A percentile compares a stretch with the other conserved stretches of the same genome.
These are phyloP conservation scores for Cavia aperea DNA, from an alignment of 2,113 vertebrate genomes.

Conservation along the genomic window DNA sequence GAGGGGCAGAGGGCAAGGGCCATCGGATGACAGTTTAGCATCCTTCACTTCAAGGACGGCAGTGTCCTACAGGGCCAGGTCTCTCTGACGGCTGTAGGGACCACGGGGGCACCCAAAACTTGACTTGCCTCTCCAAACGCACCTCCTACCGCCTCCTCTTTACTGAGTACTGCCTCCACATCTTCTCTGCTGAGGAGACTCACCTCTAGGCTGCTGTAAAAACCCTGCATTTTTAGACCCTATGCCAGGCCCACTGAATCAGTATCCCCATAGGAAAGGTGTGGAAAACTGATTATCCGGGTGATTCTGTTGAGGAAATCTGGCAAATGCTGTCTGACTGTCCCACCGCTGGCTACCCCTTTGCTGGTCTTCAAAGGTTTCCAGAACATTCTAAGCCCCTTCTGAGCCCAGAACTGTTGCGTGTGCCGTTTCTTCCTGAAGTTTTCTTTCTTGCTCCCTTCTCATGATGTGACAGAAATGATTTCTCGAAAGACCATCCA, in stretches of 20 bases:
- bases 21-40: background rate
- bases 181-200: background rate
- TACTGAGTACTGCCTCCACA: background rate
- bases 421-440: background rate
- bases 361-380: background rate
- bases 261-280: background rate
- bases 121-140: background rate
- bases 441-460: background rate
- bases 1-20: background rate
- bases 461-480: background rate
- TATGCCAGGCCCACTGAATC: background rate
- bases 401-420: background rate
- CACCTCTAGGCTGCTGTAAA: background rate
- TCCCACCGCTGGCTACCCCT: background rate
- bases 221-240: background rate
- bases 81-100: background rate
- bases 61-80: background rate
- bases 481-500: background rate
- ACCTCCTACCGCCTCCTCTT: background rate
- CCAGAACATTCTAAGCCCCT: background rate
- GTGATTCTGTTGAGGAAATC: background rate
- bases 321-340: background rate
- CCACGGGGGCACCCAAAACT: background rate
- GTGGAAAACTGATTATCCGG: background rate
- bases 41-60: background rate